Evolutionary conservation across 2,113 vertebrate species (phyloP), one percentile per base, ranked within the genome.

Genomic region (Hippocampus abdominalis): DNA sequence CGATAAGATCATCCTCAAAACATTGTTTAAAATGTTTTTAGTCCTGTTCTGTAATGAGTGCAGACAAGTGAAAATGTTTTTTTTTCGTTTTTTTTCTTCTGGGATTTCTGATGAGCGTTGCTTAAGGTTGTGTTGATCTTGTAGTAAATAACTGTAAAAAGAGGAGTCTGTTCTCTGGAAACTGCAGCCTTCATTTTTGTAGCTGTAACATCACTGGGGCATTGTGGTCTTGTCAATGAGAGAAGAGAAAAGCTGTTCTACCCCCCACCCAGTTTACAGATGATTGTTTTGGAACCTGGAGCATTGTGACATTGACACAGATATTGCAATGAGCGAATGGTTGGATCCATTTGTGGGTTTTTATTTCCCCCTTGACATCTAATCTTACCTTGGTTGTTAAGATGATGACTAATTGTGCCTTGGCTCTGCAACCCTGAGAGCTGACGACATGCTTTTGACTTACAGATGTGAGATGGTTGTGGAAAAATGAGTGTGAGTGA

Each of bases 391-490:
- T 76, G 74, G 79, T 76, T 80, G 16, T 25, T 73, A 66, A 36
- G 66, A 64, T 70, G 75, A 53, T 21, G 59, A 63, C 71, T 66
- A 77, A 81, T 75, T 75, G 53, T 27, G 64, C 49, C 54, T 61
- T 66, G 64, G 79, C 71, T 71, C 71, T 71, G 48, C 64, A 49
- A 72, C 62, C 61, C 68, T 12, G 36, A 79, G 49, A 75, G 66
- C 53, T 73, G 80, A 81, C 79, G 66, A 71, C 68, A 54, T 77
- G 74, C 76, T 72, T 76, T 84, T 83, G 81, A 80, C 44, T 83
- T 68, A 57, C 42, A 59, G 46, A 62, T 77, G 67, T 46, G 61
- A 73, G 72, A 77, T 79, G 83, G 75, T 84, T 79, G 81, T 71
- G 9, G 15, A 20, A 80, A 74, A 81, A 88, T 80, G 76, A 62